Base-by-base conservation (phyloP, 2,888 invertebrate genomes). In the Caenorhabditis zanzibari region DNA sequence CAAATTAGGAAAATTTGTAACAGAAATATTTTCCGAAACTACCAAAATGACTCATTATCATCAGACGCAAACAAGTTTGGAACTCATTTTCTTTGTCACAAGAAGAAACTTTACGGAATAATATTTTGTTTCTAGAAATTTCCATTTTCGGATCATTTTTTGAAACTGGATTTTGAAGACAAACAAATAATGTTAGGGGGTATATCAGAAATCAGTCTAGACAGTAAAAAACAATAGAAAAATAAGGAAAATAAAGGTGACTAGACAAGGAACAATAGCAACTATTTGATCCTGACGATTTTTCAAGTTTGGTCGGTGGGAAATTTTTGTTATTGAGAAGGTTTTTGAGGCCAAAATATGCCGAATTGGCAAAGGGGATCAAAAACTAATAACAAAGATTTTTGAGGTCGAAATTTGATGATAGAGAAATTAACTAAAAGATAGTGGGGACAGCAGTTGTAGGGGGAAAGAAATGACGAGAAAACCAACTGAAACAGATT, bases 241-340 rank as follows among this genome's bases (percentile, higher is more conserved):
- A 35, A 24, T 19, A 47, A n/a, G 16, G 47, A 16, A 16, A 1
- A 16, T n/a, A n/a, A n/a, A n/a, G n/a, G 44, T 12, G 44, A 16
- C 14, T 44, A 44, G 44, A 44, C 44, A 44, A 10, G 44, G 44
- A 44, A 44, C 4, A 16, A n/a, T n/a, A 10, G 47, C 7, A 68
- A 68, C 68, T 24, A 54, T 68, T 68, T 54, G 68, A 68, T 68
- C 68, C 68, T 12, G 10, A 9, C 24, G 68, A 68, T 68, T 35
- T 14, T 22, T 68, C 35, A 32, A 49, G 26, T 64, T 54, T 64
- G 24, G 64, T 44, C 26, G 10, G 22, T 10, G 10, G 12, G 12
- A 10, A 61, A 1, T 64, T n/a, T n/a, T n/a, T 64, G 41, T 64
- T 58, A 38, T 61, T 38, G 22, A 61, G 22, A 61, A 38, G 28